These are phyloP conservation scores for Podarcis cretensis DNA, from an alignment of 2,113 vertebrate genomes.

Conservation along the genomic window DNA sequence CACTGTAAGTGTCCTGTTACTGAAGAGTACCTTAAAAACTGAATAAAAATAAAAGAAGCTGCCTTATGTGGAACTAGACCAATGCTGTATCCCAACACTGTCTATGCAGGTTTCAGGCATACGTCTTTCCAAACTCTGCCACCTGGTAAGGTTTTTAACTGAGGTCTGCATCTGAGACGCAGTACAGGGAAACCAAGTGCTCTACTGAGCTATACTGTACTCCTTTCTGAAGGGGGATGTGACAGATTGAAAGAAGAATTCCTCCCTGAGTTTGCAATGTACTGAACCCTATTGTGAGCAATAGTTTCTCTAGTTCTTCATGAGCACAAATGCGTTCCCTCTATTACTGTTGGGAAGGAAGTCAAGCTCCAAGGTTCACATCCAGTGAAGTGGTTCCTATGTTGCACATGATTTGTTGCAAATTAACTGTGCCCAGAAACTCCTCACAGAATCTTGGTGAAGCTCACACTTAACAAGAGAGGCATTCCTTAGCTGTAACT, in stretches of 20 bases:
- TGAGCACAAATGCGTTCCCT: not conserved
- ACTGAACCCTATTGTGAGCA: not conserved
- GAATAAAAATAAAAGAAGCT: not conserved
- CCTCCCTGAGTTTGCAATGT: too few relatives aligned
- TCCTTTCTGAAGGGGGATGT: not conserved
- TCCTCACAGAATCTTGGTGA: not conserved
- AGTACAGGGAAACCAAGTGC: not conserved
- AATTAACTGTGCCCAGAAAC: not conserved
- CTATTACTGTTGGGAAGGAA: not conserved
- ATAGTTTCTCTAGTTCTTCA: not conserved
- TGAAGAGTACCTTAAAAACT: not conserved
- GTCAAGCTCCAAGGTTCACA: constrained; percentile 1
- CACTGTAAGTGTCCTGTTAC: not conserved
- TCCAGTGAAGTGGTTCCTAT: not conserved
- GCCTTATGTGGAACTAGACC: too few relatives aligned
- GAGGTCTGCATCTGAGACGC: not conserved
- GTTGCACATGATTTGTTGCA: constrained; percentile 9
- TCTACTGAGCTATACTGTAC: too few relatives aligned
- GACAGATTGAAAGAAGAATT: constrained; percentile 7
- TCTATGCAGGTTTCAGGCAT: not conserved
- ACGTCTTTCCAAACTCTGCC: not conserved
- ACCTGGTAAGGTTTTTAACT: not conserved
- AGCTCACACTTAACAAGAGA: not conserved
- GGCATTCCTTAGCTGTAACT: not conserved
- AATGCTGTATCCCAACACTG: not conserved